Conservation (phyloP, 2,797 vertebrate genomes). For the Amniataba percoides region DNA sequence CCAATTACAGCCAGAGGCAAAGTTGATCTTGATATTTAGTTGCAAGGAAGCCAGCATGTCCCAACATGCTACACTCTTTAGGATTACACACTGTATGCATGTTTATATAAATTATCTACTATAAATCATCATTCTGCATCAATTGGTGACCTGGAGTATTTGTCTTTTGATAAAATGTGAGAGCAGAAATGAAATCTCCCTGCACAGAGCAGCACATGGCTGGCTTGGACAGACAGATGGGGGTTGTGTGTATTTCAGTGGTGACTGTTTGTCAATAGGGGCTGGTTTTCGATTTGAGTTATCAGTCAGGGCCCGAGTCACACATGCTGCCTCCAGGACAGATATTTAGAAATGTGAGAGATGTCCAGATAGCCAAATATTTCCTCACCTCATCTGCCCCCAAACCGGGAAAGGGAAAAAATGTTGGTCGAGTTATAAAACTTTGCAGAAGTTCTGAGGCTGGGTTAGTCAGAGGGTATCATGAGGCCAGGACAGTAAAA, state of each 20-base stretch:
- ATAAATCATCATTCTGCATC: not conserved
- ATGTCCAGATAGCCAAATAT: slow-evolving; percentile 18
- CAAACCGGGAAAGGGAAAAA: not conserved
- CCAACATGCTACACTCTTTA: not conserved
- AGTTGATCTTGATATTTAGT: not conserved
- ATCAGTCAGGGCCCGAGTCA: slow-evolving; percentile 20
- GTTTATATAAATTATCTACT: not conserved
- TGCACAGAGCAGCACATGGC: not conserved
- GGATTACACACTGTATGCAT: not conserved
- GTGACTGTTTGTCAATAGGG: slow-evolving; percentile 30
- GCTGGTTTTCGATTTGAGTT: slow-evolving; percentile 34
- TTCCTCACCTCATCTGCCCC: not conserved
- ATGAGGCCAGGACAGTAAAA: not conserved
- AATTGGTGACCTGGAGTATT: not conserved
- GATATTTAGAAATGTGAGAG: not conserved
- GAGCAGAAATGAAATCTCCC: not conserved
- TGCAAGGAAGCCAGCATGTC: not conserved
- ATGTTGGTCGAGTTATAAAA: not conserved
- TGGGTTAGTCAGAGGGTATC: not conserved
- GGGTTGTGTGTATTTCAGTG: slow-evolving; percentile 17
- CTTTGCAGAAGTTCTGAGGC: not conserved
- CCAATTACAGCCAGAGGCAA: not conserved
- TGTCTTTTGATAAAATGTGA: not conserved
- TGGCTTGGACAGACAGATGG: not conserved
- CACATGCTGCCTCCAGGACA: not conserved